These are phyloP conservation scores for Synanthedon myopaeformis DNA, from an alignment of 2,888 invertebrate genomes.

Conservation along the genomic window DNA sequence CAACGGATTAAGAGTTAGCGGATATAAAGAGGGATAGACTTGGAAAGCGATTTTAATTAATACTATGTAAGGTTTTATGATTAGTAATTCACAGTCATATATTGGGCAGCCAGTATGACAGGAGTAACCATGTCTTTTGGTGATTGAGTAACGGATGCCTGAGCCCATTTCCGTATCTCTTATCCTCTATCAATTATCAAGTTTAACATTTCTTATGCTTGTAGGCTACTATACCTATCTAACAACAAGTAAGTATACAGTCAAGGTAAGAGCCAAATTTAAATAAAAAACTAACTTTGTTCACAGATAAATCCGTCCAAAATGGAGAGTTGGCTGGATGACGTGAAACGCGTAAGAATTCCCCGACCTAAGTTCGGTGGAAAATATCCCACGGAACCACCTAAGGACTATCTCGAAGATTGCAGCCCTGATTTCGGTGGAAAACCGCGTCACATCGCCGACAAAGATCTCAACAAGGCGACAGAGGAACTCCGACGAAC, in stretches of 20 bases:
- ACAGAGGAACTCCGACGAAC: constrained; percentile 82
- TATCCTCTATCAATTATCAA: too few relatives aligned
- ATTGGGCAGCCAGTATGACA: not conserved
- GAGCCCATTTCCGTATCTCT: too few relatives aligned
- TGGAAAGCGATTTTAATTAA: too few relatives aligned
- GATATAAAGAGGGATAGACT: too few relatives aligned
- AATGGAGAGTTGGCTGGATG: constrained; percentile 89
- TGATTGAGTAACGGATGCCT: too few relatives aligned
- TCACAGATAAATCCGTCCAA: constrained; percentile 10
- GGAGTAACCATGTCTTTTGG: too few relatives aligned
- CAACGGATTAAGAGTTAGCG: too few relatives aligned
- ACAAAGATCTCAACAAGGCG: constrained; percentile 74
- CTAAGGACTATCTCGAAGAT: constrained; percentile 82
- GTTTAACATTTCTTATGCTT: constrained; percentile 5
- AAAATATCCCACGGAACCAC: constrained; percentile 78
- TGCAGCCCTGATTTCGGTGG: constrained; percentile 67
- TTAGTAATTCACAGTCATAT: constrained; percentile 4
- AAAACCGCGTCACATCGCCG: constrained; percentile 58
- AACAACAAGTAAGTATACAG: too few relatives aligned
- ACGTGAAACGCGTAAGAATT: constrained; percentile 85
- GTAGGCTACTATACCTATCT: constrained; percentile 1
- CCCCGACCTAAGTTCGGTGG: constrained; percentile 86
- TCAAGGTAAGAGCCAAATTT: not conserved
- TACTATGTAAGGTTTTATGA: too few relatives aligned
- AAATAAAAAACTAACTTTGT: not conserved